These are phyloP conservation scores for Druon quercuslanigerum DNA, from an alignment of 1,140 invertebrate species.

Conservation along the genomic window DNA sequence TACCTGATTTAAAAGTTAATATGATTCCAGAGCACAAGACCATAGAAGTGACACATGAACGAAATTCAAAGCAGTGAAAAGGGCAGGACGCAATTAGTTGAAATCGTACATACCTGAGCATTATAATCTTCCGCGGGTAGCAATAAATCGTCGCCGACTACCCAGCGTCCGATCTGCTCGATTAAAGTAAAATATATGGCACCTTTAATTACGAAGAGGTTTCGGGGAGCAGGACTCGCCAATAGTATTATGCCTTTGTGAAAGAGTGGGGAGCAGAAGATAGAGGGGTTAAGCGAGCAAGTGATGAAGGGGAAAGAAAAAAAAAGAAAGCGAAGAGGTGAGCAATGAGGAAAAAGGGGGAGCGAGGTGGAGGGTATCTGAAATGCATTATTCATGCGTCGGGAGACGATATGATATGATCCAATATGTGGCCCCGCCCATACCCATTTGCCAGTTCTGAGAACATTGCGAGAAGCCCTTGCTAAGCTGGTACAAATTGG, in stretches of 20 bases:
- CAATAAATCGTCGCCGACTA: constrained; percentile 59
- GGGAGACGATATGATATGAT: constrained; percentile 75
- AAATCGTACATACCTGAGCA: constrained; percentile 44
- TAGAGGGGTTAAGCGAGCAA: constrained; percentile 32
- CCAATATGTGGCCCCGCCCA: constrained; percentile 71
- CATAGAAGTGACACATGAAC: background rate
- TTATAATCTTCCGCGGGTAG: constrained; percentile 44
- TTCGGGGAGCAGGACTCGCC: constrained; percentile 51
- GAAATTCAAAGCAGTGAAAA: constrained; percentile 23
- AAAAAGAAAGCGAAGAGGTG: constrained; percentile 47
- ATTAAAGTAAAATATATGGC: constrained; percentile 72
- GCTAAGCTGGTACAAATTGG: constrained; percentile 75
- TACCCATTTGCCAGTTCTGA: constrained; percentile 50
- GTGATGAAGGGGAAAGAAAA: constrained; percentile 37
- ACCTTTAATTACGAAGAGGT: constrained; percentile 69
- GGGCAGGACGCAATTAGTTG: constrained; percentile 38
- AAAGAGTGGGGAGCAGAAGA: constrained; percentile 18
- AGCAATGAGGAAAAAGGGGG: constrained; percentile 43
- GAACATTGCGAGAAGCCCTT: constrained; percentile 53
- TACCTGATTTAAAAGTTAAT: background rate
- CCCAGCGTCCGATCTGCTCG: constrained; percentile 62
- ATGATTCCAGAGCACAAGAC: background rate
- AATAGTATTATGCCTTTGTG: constrained; percentile 36
- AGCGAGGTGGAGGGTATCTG: constrained; percentile 57
- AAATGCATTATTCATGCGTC: constrained; percentile 75